Evolutionary conservation across 2,113 vertebrate genomes (phyloP).

Genomic region (Coryphaenoides rupestris): DNA sequence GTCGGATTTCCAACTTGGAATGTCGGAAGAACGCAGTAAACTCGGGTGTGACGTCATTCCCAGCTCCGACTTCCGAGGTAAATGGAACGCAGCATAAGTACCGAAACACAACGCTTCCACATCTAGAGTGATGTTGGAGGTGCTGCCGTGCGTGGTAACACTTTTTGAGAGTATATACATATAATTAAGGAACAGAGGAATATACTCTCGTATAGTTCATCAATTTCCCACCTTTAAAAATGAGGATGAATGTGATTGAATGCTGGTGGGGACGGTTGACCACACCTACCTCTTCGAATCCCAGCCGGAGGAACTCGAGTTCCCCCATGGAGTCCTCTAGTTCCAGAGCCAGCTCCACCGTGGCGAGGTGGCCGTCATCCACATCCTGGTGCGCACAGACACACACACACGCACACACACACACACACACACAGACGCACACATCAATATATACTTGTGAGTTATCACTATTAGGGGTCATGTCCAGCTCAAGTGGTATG

Average conservation of each 20-base stretch:
- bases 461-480: too few species aligned
- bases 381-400: conserved; percentile 55
- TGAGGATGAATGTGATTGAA: background rate
- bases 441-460: background rate
- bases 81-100: background rate
- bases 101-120: too few species aligned
- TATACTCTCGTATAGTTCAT: too few species aligned
- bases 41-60: too few species aligned
- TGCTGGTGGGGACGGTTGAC: background rate
- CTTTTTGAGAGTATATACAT: background rate
- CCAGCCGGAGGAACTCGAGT: conserved; percentile 67
- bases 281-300: conserved; percentile 69
- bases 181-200: background rate
- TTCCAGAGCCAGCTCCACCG: conserved; percentile 61
- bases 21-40: too few species aligned
- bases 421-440: background rate
- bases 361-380: conserved; percentile 64
- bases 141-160: background rate
- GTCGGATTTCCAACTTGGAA: too few species aligned
- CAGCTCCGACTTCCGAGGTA: too few species aligned
- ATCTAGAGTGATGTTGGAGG: too few species aligned
- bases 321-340: conserved; percentile 66
- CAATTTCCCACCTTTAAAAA: background rate
- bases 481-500: too few species aligned
- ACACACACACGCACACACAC: conserved; percentile 2